Conservation (phyloP, 2,113 vertebrate genomes). For the Nerophis lumbriciformis region DNA sequence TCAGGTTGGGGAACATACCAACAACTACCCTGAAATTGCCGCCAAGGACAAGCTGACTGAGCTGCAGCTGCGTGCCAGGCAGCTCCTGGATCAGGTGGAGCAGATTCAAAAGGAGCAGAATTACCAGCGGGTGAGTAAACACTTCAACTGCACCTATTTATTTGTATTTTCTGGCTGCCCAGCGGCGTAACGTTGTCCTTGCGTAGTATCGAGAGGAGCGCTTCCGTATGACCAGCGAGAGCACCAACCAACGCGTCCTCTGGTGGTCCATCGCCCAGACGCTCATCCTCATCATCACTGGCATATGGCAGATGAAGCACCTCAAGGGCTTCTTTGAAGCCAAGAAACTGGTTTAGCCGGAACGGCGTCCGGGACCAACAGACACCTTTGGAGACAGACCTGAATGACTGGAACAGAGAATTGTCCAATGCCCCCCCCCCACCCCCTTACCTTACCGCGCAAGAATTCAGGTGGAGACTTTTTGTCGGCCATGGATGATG, state of each 20-base stretch:
- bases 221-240: constrained; percentile 92
- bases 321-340: constrained; percentile 97
- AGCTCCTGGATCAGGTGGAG: constrained; percentile 90
- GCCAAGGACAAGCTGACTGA: constrained; percentile 93
- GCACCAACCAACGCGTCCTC: constrained; percentile 92
- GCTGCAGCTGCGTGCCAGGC: constrained; percentile 85
- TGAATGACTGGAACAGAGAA: not conserved
- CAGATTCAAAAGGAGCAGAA: constrained; percentile 97
- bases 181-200: not conserved
- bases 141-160: not conserved
- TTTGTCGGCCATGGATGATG: constrained; percentile 14
- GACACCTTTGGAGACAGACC: not conserved
- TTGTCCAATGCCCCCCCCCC: not conserved
- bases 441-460: not conserved
- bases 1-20: constrained; percentile 91
- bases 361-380: not conserved
- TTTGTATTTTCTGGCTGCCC: not conserved
- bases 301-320: constrained; percentile 95
- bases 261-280: constrained; percentile 98
- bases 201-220: constrained; percentile 88
- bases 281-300: constrained; percentile 87
- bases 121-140: constrained; percentile 84
- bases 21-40: constrained; percentile 94
- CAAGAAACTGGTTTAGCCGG: constrained; percentile 84
- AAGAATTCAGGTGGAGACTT: constrained; percentile 12